Base-by-base conservation (phyloP, 2,888 invertebrate species). In the Drosophila paramelanica region DNA sequence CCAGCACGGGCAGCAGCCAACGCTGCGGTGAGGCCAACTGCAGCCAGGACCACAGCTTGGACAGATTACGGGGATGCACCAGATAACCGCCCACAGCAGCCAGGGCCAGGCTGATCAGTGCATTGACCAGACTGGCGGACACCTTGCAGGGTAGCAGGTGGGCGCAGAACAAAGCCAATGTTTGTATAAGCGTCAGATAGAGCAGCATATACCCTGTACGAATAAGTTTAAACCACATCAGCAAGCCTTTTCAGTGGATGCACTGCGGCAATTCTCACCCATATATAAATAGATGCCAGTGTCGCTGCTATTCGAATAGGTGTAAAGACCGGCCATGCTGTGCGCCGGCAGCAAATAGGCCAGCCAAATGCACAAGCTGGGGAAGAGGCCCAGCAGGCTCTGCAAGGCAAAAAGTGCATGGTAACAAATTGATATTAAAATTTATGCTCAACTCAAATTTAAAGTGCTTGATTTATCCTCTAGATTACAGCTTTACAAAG, bases 311-410 rank as follows among this genome's bases (percentile, higher is more conserved):
- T 93, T 93, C 11, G 94, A 93, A 88, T 95, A 95, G 81, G 95
- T 95, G 83, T 97, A 96, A 0, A 97, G 92, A 0, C 97, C 97
- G 27, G 96, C 95, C 97, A 97, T 97, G 17, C 96, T 96, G 91
- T 96, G 97, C 46, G 97, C 97, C 14, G 98, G 98, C 65, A 97
- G 95, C 56, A 97, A 91, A 91, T 96, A 98, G 4, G 97, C 96
- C 77, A 97, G 89, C 95, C 97, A 97, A 50, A 97, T 95, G 74
- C 97, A 94, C 52, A 95, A 93, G 57, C 97, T 96, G 1, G 97
- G 96, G 89, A 96, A 95, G 33, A 97, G 89, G 80, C 96, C 96
- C 81, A 96, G 94, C 53, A 97, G 92, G 88, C 96, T 94, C 97
- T 98, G 71, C 11, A 39, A 17, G 3, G 5, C 41, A 43, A n/a